phyloP scores from a whole-genome alignment of 2,113 vertebrate species.

The Leptodactylus fuscus region DNA sequence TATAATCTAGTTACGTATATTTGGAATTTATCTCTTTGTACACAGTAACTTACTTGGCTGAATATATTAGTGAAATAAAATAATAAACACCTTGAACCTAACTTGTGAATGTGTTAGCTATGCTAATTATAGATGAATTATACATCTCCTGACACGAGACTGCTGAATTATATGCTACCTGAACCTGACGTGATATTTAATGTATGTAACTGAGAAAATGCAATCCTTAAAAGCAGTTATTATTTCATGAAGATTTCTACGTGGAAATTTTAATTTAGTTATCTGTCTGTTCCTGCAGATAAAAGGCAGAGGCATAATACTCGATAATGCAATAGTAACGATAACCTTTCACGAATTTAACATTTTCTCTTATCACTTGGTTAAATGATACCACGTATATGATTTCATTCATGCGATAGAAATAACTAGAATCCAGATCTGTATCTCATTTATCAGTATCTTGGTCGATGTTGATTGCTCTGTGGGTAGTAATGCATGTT shows the following conservation, averaged over 20 bases:
- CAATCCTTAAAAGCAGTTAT: constrained; percentile 32
- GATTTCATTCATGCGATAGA: background rate
- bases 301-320: background rate
- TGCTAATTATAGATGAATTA: constrained; percentile 42
- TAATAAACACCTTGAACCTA: constrained; percentile 30
- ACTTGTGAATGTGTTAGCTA: constrained; percentile 25
- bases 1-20: background rate
- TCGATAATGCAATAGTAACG: background rate
- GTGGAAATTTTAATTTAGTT: background rate
- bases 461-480: constrained; percentile 24
- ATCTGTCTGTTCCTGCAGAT: background rate
- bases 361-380: background rate
- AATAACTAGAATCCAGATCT: background rate
- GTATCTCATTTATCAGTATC: background rate
- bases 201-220: constrained; percentile 34
- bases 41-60: background rate
- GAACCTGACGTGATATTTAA: constrained; percentile 39
- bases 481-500: background rate
- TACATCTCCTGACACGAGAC: constrained; percentile 20
- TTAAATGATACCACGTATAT: background rate
- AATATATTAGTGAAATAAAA: constrained; percentile 32
- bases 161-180: constrained; percentile 37
- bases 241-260: background rate
- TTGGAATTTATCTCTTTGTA: background rate
- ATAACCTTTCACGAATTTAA: background rate